Evolutionary conservation across 2,888 invertebrate genomes (phyloP).

Genomic region (Proisotoma minuta): DNA sequence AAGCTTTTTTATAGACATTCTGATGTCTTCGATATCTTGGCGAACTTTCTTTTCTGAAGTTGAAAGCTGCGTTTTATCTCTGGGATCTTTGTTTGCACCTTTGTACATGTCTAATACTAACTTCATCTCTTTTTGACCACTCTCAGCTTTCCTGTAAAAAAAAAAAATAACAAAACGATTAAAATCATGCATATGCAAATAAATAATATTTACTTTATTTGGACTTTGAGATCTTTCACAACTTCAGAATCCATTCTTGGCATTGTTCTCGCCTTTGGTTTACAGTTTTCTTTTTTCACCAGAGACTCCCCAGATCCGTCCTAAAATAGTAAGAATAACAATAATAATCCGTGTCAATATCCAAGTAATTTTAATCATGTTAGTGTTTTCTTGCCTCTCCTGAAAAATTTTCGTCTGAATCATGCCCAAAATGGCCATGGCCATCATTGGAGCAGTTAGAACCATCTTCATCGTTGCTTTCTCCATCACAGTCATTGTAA

Average conservation of each 20-base stretch:
- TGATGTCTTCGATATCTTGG: conserved; percentile 82
- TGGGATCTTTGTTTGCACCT: conserved; percentile 91
- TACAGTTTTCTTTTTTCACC: conserved; percentile 1
- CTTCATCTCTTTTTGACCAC: conserved; percentile 92
- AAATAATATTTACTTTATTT: conserved; percentile 77
- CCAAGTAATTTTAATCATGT: background rate
- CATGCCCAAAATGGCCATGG: background rate
- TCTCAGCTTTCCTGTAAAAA: conserved; percentile 87
- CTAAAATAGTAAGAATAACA: background rate
- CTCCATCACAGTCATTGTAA: background rate
- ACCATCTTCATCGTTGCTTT: background rate
- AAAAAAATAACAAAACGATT: background rate
- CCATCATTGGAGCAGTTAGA: background rate
- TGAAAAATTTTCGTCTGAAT: conserved; percentile 2
- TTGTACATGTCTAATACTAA: conserved; percentile 93
- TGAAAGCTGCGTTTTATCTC: conserved; percentile 94
- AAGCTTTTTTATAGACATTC: conserved; percentile 77
- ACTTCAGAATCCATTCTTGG: conserved; percentile 63
- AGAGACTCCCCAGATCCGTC: background rate
- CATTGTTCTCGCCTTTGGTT: background rate
- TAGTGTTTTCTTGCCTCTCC: background rate
- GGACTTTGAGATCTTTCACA: conserved; percentile 80
- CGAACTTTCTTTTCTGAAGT: conserved; percentile 86
- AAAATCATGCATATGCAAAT: no score
- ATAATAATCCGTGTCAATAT: no score